Percentiles rank a stretch among this genome's conserved stretches.
These are phyloP conservation scores for Xenotilapia longispinis DNA, from an alignment of 2,113 vertebrate species.

Conservation along the genomic window DNA sequence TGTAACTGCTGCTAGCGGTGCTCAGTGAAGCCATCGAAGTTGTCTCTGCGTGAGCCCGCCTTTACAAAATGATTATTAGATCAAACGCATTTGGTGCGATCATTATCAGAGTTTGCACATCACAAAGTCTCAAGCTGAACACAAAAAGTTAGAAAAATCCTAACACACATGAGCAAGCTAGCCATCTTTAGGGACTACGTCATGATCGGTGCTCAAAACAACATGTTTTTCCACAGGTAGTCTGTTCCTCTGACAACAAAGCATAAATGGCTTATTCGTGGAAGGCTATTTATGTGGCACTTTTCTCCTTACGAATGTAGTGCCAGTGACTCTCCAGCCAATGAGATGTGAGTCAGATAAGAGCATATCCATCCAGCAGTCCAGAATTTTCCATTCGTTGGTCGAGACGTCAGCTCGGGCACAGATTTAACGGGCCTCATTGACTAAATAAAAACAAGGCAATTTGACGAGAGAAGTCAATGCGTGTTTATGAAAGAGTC, in stretches of 20 bases:
- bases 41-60: not conserved
- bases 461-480: not conserved
- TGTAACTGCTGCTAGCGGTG: not conserved
- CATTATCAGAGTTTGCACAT: not conserved
- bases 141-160: not conserved
- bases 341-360: not conserved
- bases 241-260: not conserved
- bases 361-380: not conserved
- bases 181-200: not conserved
- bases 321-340: not conserved
- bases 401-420: not conserved
- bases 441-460: not conserved
- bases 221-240: not conserved
- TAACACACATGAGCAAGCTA: not conserved
- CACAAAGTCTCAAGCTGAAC: not conserved
- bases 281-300: not conserved
- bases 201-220: not conserved
- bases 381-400: not conserved
- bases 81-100: not conserved
- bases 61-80: not conserved
- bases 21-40: not conserved
- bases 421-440: not conserved
- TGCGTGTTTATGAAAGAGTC: not conserved
- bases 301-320: not conserved
- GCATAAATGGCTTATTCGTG: not conserved